Conservation (phyloP, 2,113 vertebrate genomes). For the Cynocephalus volans region DNA sequence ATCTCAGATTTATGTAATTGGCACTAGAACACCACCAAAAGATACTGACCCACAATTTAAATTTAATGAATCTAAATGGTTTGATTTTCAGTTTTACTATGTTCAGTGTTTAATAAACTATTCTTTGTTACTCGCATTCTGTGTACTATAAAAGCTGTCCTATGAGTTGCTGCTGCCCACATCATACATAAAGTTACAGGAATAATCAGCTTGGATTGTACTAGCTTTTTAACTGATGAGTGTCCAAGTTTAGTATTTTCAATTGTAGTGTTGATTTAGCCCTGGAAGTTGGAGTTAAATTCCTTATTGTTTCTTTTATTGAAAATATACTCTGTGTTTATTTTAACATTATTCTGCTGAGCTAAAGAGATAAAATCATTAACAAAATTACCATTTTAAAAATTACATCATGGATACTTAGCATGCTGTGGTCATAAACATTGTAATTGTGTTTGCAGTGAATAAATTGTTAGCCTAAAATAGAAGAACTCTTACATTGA, state of each 20-base stretch:
- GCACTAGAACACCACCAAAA: not conserved
- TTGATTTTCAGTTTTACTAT: not conserved
- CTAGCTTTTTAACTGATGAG: not conserved
- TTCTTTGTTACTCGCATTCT: not conserved
- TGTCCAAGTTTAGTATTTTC: slow-evolving; percentile 42
- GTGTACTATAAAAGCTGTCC: not conserved
- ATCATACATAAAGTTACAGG: not conserved
- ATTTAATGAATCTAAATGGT: not conserved
- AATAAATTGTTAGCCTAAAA: slow-evolving; percentile 85
- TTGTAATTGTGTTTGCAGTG: slow-evolving; percentile 85
- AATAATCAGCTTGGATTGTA: not conserved
- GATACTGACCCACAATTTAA: not conserved
- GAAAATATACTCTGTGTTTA: slow-evolving; percentile 78
- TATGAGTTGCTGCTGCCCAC: not conserved
- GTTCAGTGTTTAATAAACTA: not conserved
- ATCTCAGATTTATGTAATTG: not conserved
- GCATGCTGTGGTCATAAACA: slow-evolving; percentile 82
- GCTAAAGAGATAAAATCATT: slow-evolving; percentile 82
- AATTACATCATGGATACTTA: slow-evolving; percentile 82
- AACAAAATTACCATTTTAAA: slow-evolving; percentile 85
- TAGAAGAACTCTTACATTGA: slow-evolving; percentile 82
- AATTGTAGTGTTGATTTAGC: slow-evolving; percentile 67
- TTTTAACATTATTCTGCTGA: slow-evolving; percentile 82
- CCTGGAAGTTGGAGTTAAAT: slow-evolving; percentile 27
- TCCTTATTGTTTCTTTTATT: slow-evolving; percentile 58